These are phyloP conservation scores for Gari tellinella DNA, from an alignment of 2,888 invertebrate genomes.

Conservation along the genomic window DNA sequence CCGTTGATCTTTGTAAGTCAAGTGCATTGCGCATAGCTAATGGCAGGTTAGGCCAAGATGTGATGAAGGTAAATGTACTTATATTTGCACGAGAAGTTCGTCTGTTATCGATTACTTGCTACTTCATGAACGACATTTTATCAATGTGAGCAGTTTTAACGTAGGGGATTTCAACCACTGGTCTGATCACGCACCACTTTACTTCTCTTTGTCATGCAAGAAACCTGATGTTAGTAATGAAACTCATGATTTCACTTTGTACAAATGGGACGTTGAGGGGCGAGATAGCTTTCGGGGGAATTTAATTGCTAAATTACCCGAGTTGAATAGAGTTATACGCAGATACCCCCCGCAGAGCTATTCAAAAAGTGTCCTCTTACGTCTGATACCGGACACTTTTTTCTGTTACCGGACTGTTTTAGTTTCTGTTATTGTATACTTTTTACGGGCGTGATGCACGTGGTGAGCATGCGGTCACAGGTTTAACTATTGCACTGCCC, in stretches of 20 bases:
- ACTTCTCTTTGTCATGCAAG: not conserved
- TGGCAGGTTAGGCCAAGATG: not conserved
- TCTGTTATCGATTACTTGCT: constrained; percentile 7
- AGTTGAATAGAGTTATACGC: constrained; percentile 1
- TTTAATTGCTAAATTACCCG: constrained; percentile 5
- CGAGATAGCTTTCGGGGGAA: constrained; percentile 1
- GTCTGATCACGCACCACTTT: constrained; percentile 11
- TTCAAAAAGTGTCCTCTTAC: too few species aligned
- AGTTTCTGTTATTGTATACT: too few species aligned
- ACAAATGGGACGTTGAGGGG: not conserved
- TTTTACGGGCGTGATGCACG: too few species aligned
- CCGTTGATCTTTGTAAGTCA: constrained; percentile 2
- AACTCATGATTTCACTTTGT: not conserved
- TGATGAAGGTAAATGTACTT: not conserved
- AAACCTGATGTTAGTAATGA: not conserved
- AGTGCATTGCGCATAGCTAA: constrained; percentile 5
- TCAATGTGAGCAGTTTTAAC: not conserved
- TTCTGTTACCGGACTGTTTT: too few species aligned
- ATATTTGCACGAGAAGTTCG: not conserved
- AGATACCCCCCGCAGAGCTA: too few species aligned
- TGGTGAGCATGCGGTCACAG: too few species aligned
- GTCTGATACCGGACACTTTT: too few species aligned
- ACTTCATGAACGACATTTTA: constrained; percentile 3
- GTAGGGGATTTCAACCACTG: constrained; percentile 1
- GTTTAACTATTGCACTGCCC: too few species aligned